Conservation (phyloP, 2,888 invertebrate species). For the Coecobrya sp. region DNA sequence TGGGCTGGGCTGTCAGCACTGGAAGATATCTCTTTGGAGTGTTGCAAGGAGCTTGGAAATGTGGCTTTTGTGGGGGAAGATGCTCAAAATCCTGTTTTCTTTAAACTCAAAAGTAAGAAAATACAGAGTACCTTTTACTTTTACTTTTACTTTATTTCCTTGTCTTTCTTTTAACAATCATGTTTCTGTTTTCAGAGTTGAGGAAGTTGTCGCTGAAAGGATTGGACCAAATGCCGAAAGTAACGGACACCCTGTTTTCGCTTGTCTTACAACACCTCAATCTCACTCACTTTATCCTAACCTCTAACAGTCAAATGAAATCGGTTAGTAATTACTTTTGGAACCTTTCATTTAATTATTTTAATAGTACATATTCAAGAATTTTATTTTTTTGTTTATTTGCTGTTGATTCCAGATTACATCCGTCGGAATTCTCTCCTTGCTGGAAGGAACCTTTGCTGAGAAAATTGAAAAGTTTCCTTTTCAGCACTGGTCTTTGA, state of each 20-base stretch:
- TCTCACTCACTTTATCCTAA: not conserved
- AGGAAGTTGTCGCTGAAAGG: slow-evolving; percentile 11
- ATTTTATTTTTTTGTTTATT: no score
- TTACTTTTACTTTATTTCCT: no score
- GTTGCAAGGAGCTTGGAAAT: not conserved
- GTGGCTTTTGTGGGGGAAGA: not conserved
- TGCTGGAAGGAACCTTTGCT: not conserved
- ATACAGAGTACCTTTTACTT: no score
- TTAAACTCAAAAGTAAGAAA: not conserved
- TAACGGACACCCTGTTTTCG: not conserved
- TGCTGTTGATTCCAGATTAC: not conserved
- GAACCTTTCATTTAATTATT: no score
- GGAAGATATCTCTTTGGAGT: not conserved
- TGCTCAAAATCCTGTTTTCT: not conserved
- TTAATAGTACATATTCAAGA: no score
- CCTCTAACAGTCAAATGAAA: not conserved
- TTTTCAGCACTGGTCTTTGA: not conserved
- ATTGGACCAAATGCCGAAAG: not conserved
- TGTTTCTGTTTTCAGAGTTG: no score
- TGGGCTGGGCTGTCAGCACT: not conserved
- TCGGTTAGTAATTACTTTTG: not conserved
- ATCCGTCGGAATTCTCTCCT: not conserved
- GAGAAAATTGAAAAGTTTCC: slow-evolving; percentile 23
- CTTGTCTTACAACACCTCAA: not conserved
- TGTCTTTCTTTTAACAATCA: no score